Percentiles rank a stretch among this genome's conserved stretches.
Conservation (phyloP, 23 tunicate species). For the Aplidium turbinatum region DNA sequence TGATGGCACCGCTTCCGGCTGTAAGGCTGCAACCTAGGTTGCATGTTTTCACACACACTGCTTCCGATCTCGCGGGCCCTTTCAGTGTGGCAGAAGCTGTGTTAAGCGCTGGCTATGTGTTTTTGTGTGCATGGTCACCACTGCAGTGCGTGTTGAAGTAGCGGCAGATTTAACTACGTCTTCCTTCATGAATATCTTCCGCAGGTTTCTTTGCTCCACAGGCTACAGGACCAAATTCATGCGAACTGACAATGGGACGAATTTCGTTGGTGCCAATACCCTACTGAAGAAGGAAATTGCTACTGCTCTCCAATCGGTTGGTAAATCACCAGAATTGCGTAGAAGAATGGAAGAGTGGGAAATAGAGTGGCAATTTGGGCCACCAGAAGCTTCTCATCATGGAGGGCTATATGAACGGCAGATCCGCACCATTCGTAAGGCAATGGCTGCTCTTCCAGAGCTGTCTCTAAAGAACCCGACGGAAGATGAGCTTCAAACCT, state of each 20-base stretch:
- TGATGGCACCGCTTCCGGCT: slow-evolving; percentile 9
- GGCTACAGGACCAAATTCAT: not conserved
- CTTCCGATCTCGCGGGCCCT: slow-evolving; percentile 5
- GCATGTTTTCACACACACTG: not conserved
- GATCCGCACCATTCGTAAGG: not conserved
- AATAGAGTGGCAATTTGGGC: slow-evolving; percentile 6
- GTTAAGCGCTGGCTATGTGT: slow-evolving; percentile 4
- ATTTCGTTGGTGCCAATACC: not conserved
- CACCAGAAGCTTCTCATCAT: slow-evolving; percentile 7
- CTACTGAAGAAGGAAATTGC: not conserved
- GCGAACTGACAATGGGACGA: slow-evolving; percentile 6
- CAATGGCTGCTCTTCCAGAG: not conserved
- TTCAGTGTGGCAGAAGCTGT: not conserved
- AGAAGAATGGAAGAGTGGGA: not conserved
- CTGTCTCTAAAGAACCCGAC: not conserved
- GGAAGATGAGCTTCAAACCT: not conserved
- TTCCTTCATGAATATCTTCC: slow-evolving; percentile 4
- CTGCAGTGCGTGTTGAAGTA: slow-evolving; percentile 3
- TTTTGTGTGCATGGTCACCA: slow-evolving; percentile 11
- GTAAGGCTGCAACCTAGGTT: not conserved
- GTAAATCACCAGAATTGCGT: not conserved
- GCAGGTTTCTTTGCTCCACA: slow-evolving; percentile 5
- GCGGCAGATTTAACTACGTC: slow-evolving; percentile 4
- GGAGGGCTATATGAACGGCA: not conserved
- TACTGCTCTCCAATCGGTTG: not conserved